phyloP scores from a whole-genome alignment of 2,888 invertebrate genomes.

The Homarus gammarus region DNA sequence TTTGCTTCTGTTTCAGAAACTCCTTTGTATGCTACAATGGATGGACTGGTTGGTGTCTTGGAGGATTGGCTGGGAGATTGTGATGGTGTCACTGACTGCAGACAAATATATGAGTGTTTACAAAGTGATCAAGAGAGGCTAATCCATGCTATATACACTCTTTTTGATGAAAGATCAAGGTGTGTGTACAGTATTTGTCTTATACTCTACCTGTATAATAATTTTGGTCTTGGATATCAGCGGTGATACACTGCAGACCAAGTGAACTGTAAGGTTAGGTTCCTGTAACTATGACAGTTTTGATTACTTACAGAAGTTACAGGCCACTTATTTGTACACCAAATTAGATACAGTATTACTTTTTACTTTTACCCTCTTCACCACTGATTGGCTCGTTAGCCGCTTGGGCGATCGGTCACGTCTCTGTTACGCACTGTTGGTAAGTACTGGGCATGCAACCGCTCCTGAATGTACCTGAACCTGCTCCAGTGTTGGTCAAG shows the following conservation, averaged over 20 bases:
- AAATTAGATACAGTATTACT: not conserved
- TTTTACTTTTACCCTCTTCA: too few relatives aligned
- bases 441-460: too few relatives aligned
- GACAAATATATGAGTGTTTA: slow-evolving; percentile 57
- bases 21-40: slow-evolving; percentile 60
- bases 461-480: too few relatives aligned
- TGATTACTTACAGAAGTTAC: not conserved
- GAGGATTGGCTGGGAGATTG: slow-evolving; percentile 71
- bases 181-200: slow-evolving; percentile 15
- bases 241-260: too few relatives aligned
- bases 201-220: not conserved
- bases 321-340: not conserved
- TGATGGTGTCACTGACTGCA: slow-evolving; percentile 54
- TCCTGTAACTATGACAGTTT: not conserved
- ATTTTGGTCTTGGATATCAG: not conserved
- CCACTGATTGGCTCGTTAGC: too few relatives aligned
- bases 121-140: slow-evolving; percentile 67
- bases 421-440: too few relatives aligned
- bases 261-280: too few relatives aligned
- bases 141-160: slow-evolving; percentile 63
- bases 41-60: slow-evolving; percentile 66
- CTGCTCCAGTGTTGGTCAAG: too few relatives aligned
- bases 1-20: slow-evolving; percentile 20
- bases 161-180: slow-evolving; percentile 70
- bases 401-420: too few relatives aligned